Percentiles rank a stretch among this genome's conserved stretches.
Evolutionary conservation across 2,797 vertebrate species (phyloP).

Genomic region (Mormyrus hasselquistii): DNA sequence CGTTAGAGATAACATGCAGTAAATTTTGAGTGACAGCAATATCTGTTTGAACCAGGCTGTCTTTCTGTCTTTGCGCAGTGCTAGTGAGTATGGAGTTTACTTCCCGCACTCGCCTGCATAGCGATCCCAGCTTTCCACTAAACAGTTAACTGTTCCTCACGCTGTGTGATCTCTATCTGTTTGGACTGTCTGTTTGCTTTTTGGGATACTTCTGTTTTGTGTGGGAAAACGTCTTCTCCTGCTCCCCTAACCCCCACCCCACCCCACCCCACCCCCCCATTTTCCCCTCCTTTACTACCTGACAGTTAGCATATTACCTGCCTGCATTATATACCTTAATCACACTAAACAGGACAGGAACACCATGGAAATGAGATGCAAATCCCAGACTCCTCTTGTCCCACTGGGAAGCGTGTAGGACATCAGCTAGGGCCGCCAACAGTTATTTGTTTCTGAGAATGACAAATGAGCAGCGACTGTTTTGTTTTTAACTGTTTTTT

Average conservation of each 20-base stretch:
- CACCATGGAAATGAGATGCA: conserved; percentile 67
- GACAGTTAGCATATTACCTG: conserved; percentile 36
- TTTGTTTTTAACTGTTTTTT: background rate
- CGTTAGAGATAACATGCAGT: background rate
- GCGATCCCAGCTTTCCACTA: conserved; percentile 11
- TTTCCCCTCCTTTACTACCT: background rate
- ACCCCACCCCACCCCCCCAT: background rate
- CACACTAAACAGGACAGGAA: conserved; percentile 42
- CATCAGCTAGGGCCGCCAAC: background rate
- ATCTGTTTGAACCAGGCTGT: background rate
- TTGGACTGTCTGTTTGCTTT: conserved; percentile 44
- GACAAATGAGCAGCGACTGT: background rate
- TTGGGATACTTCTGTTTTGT: conserved; percentile 26
- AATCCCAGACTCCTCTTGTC: conserved; percentile 47
- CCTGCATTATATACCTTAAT: conserved; percentile 24
- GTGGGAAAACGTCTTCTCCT: conserved; percentile 14
- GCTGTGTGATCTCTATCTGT: conserved; percentile 40
- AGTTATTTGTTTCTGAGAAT: background rate
- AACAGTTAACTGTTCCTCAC: conserved; percentile 37
- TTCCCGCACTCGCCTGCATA: background rate
- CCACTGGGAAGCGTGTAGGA: conserved; percentile 43
- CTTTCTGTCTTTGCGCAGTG: background rate
- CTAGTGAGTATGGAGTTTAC: too few species aligned
- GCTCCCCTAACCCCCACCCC: background rate
- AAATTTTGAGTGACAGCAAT: background rate